Percentiles rank a stretch among this genome's conserved stretches.
Evolutionary conservation across 2,797 vertebrate genomes (phyloP).

Genomic region (Enteromius treurensis): DNA sequence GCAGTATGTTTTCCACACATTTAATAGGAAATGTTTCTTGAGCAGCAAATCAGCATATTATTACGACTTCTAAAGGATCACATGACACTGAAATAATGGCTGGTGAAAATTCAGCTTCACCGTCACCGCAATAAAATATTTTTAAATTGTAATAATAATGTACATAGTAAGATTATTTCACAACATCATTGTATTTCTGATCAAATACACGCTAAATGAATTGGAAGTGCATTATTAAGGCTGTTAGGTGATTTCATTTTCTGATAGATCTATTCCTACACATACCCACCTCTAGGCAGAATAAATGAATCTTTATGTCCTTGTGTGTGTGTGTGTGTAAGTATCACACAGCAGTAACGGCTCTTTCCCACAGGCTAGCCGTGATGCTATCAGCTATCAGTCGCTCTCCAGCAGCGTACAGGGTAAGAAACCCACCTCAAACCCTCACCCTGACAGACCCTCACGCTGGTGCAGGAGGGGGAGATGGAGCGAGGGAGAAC

Average conservation of each 20-base stretch:
- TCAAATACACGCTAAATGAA: not conserved
- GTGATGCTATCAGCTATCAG: constrained; percentile 56
- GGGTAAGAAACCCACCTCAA: constrained; percentile 44
- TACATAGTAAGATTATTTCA: not conserved
- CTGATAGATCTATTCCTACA: constrained; percentile 41
- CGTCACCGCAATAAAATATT: not conserved
- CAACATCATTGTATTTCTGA: not conserved
- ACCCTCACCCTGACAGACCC: constrained; percentile 41
- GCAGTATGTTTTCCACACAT: not conserved
- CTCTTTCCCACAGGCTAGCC: constrained; percentile 48
- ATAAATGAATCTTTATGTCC: constrained; percentile 25
- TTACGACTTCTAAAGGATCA: not conserved
- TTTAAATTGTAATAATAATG: not conserved
- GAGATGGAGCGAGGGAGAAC: constrained; percentile 22
- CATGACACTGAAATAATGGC: not conserved
- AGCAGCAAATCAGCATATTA: not conserved
- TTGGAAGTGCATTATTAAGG: not conserved
- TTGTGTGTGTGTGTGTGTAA: constrained; percentile 41
- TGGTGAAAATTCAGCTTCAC: not conserved
- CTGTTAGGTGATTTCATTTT: not conserved
- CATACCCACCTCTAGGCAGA: constrained; percentile 23
- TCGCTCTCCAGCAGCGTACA: constrained; percentile 49
- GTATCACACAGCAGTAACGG: constrained; percentile 32
- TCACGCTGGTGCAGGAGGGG: constrained; percentile 20
- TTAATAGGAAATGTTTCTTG: not conserved